Conservation (phyloP, 2,888 invertebrate genomes). For the Hedya salicella region DNA sequence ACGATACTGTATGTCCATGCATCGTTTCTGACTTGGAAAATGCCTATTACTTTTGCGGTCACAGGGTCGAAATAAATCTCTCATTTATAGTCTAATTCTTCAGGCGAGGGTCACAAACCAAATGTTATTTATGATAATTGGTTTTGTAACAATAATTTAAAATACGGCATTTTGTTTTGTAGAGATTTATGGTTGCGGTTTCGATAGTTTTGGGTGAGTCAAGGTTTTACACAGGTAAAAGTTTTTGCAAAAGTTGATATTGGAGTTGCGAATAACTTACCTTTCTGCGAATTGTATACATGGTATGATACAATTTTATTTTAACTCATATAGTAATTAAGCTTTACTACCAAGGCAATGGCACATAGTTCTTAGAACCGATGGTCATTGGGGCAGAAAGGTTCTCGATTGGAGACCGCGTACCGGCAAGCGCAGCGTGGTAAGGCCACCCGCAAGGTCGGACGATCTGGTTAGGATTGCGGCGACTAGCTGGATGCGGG, state of each 20-base stretch:
- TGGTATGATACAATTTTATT: too few species aligned
- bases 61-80: conserved; percentile 55
- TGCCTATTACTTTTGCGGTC: conserved; percentile 54
- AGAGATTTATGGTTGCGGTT: conserved; percentile 51
- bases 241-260: neutral
- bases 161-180: conserved; percentile 51
- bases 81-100: conserved; percentile 50
- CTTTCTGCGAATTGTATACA: too few species aligned
- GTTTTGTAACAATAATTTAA: conserved; percentile 54
- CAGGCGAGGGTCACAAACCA: conserved; percentile 43
- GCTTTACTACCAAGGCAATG: too few species aligned
- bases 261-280: too few species aligned
- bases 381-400: too few species aligned
- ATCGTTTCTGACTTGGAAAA: conserved; percentile 56
- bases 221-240: conserved; percentile 22
- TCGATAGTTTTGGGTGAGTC: conserved; percentile 19
- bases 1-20: conserved; percentile 30
- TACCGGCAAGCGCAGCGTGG: too few species aligned
- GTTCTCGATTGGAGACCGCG: too few species aligned
- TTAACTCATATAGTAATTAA: too few species aligned
- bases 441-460: too few species aligned
- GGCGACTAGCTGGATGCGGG: too few species aligned
- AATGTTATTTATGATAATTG: conserved; percentile 55
- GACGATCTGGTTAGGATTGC: too few species aligned
- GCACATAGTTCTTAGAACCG: too few species aligned